Evolutionary conservation across 2,113 vertebrate genomes (phyloP), one percentile per base, ranked within the genome.

Genomic region (Cricetomys ansorgei): DNA sequence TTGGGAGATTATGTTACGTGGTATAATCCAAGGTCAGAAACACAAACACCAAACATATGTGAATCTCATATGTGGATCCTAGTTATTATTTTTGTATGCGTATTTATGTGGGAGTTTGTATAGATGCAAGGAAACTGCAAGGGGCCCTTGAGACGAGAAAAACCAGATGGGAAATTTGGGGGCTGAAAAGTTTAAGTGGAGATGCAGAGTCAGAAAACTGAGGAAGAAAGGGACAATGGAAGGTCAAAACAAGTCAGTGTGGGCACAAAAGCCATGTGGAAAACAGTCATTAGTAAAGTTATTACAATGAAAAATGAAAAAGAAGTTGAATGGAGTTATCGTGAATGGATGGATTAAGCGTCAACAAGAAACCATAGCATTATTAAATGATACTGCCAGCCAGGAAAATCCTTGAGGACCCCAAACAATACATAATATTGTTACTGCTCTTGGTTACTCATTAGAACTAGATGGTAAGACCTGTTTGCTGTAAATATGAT

Each of bases 261-360:
- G 15, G 15, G 4, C 4, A 6, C 4, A 45, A 84, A 62, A 45
- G 4, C 7, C 27, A 15, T 62, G 17, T 1, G 0, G 12, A 31
- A 62, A 64, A 43, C 21, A 29, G 6, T 43, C 31, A 62, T 16
- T 62, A 43, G 53, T 23, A 62, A 83, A 64, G 4, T 64, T 64
- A 65, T 6, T 62, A 55, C 21, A 55, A 55, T 57, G 59, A 64
- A 12, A 31, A 84, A 11, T 19, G 31, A 84, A 85, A 53, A 83
- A 27, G 27, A 34, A 10, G 8, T 65, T 65, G 16, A 31, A 45
- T 65, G 4, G 29, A 21, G 16, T 43, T 34, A 45, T 48, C 1
- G 34, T 45, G 4, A 45, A 45, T 48, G 17, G 43, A 65, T 21
- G 0, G 40, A 31, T 45, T 31, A 64, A 65, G 29, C 43, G 21